These are phyloP conservation scores for Philotrypesis tridentata DNA, from an alignment of 1,140 invertebrate genomes.

Conservation along the genomic window DNA sequence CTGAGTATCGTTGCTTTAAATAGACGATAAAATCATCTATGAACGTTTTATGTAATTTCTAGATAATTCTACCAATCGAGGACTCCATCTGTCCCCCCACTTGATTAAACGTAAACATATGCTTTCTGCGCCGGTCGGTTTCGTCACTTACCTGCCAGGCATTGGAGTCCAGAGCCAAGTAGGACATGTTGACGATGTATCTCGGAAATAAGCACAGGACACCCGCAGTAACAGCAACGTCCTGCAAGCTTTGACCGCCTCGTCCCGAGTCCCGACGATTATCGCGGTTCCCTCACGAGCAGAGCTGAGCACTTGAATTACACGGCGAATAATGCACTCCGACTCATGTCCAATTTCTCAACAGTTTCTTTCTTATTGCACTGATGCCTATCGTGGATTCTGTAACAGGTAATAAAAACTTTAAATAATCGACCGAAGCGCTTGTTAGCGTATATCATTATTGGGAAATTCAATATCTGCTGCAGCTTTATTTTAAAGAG, in stretches of 20 bases:
- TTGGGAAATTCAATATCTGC: no score
- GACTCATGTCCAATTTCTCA: background rate
- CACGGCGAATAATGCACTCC: background rate
- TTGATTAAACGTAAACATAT: background rate
- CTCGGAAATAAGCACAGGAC: conserved; percentile 26
- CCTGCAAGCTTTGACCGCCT: background rate
- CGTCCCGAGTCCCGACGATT: background rate
- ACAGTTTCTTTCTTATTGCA: background rate
- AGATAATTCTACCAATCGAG: background rate
- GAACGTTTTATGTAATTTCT: no score
- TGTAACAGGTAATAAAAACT: background rate
- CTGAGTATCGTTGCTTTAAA: background rate
- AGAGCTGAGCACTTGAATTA: background rate
- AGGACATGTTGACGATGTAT: conserved; percentile 68
- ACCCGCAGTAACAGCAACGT: background rate
- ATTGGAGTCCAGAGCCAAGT: conserved; percentile 71
- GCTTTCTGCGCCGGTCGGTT: background rate
- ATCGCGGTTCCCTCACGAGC: background rate
- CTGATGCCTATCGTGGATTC: background rate
- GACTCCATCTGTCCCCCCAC: background rate
- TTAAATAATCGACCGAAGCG: no score
- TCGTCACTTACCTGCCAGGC: conserved; percentile 70
- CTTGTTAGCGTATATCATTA: no score
- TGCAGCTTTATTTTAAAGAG: no score
- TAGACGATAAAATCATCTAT: background rate